These are phyloP conservation scores for Drosophila nr. perissopoda DNA, from an alignment of 2,888 invertebrate species.

Conservation along the genomic window DNA sequence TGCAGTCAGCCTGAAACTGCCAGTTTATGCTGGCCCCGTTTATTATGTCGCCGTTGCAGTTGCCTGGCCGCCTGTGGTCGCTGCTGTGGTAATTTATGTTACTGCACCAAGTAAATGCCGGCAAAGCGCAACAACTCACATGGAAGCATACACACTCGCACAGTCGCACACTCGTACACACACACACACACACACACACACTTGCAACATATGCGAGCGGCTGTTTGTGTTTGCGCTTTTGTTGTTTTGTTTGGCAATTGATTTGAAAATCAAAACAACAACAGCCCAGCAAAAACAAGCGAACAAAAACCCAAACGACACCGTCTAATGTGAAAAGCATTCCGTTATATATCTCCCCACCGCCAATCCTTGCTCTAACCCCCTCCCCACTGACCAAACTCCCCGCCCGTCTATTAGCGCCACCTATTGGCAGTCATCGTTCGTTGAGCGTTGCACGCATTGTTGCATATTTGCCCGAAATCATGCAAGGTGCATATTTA, in stretches of 20 bases:
- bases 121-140: constrained; percentile 63
- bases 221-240: constrained; percentile 73
- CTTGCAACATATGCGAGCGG: constrained; percentile 5
- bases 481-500: constrained; percentile 70
- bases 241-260: constrained; percentile 74
- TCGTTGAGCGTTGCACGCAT: constrained; percentile 37
- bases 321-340: constrained; percentile 62
- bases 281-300: constrained; percentile 14
- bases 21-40: constrained; percentile 32
- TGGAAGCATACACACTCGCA: constrained; percentile 2
- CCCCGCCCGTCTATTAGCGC: background rate
- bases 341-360: constrained; percentile 16
- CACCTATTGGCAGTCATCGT: constrained; percentile 11
- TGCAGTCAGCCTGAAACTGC: constrained; percentile 1
- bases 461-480: constrained; percentile 62
- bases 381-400: background rate
- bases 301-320: constrained; percentile 27
- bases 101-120: constrained; percentile 78
- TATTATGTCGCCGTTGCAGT: constrained; percentile 46
- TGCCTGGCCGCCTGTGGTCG: constrained; percentile 60
- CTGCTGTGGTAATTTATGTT: constrained; percentile 75
- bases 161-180: constrained; percentile 1
- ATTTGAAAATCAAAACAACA: constrained; percentile 72
- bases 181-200: background rate
- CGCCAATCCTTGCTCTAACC: background rate